Base-by-base conservation (phyloP, 1,140 invertebrate genomes). In the Mylabris phalerata region DNA sequence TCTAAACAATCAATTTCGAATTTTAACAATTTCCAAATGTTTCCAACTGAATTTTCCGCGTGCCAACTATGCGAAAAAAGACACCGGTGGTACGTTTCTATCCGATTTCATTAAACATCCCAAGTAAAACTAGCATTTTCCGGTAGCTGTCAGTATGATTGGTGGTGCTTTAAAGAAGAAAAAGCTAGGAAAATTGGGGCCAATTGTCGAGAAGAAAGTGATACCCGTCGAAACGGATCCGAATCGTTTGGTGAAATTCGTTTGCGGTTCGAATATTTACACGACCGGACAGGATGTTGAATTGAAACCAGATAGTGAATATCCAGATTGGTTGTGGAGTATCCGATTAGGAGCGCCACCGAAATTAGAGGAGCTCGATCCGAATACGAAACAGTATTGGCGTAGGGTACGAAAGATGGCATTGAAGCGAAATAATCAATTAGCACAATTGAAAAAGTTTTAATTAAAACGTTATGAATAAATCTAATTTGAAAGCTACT, bases 251-350 rank as follows among this genome's bases (percentile, higher is more conserved):
- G 79, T 90, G 0, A 88, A 77, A 48, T 87, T 83, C 71, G 84
- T 89, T n/a, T 96, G 93, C 71, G 94, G 94, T 3, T 87, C 85
- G 50, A 94, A 95, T 73, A 84, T 92, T 52, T 78, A 81, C 38
- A 83, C 86, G 71, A 84, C 85, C 6, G 86, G 88, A 39, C 80
- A 93, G 75, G 92, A 95, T 72, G 74, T 95, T 11, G 81, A 92
- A 79, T 58, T 98, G 9, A 89, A 89, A 73, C 81, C 86, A 2
- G 90, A 96, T 71, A 81, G 78, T 51, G 93, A 95, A 71, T 98
- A 98, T 75, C 94, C 94, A 0, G 91, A 92, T 19, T 98, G 94
- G 94, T 73, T 98, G 13, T 97, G 93, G 93, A 78, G 66, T 0
- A 67, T 97, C 9, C 76, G 82, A 56, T 82, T 79, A 25, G 82